Percentiles rank a stretch among this genome's conserved stretches.
phyloP scores from a whole-genome alignment of 2,888 invertebrate genomes.

The Scaptomyza flava region DNA sequence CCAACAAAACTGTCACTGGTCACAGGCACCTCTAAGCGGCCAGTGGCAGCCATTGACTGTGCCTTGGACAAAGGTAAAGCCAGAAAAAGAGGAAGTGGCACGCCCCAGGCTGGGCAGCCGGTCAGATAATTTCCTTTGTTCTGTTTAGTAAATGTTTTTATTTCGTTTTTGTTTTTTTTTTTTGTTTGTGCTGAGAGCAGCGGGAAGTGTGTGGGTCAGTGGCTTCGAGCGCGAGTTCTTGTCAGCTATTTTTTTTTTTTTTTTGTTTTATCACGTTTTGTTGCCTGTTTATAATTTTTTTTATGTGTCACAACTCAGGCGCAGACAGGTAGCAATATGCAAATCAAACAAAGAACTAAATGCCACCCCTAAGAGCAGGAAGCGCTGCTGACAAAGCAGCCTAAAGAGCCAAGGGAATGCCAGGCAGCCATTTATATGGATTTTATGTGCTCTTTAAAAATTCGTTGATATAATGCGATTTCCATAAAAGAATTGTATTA shows the following conservation, averaged over 20 bases:
- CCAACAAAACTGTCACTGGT: slow-evolving; percentile 77
- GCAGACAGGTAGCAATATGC: slow-evolving; percentile 76
- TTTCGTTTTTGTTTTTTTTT: slow-evolving; percentile 32
- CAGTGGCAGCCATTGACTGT: not conserved
- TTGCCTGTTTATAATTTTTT: slow-evolving; percentile 42
- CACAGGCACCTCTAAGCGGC: slow-evolving; percentile 46
- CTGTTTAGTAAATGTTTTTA: slow-evolving; percentile 57
- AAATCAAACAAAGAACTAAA: slow-evolving; percentile 67
- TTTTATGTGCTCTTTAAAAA: slow-evolving; percentile 48
- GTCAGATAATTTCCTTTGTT: slow-evolving; percentile 79
- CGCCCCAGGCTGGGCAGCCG: slow-evolving; percentile 44
- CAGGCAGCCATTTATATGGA: slow-evolving; percentile 57
- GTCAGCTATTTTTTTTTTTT: slow-evolving; percentile 68
- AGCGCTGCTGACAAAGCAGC: slow-evolving; percentile 37
- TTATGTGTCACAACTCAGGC: slow-evolving; percentile 42
- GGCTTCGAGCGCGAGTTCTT: slow-evolving; percentile 30
- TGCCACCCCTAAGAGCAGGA: slow-evolving; percentile 32
- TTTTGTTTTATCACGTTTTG: slow-evolving; percentile 73
- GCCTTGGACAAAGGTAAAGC: slow-evolving; percentile 36
- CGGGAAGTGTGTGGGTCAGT: not conserved
- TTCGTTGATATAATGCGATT: slow-evolving; percentile 64
- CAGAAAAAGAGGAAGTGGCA: not conserved
- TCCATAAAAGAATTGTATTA: slow-evolving; percentile 35
- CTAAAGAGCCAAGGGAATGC: slow-evolving; percentile 17
- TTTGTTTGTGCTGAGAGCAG: slow-evolving; percentile 1